phyloP scores from a whole-genome alignment of 1,140 invertebrate species.

The Coenobita brevimanus region DNA sequence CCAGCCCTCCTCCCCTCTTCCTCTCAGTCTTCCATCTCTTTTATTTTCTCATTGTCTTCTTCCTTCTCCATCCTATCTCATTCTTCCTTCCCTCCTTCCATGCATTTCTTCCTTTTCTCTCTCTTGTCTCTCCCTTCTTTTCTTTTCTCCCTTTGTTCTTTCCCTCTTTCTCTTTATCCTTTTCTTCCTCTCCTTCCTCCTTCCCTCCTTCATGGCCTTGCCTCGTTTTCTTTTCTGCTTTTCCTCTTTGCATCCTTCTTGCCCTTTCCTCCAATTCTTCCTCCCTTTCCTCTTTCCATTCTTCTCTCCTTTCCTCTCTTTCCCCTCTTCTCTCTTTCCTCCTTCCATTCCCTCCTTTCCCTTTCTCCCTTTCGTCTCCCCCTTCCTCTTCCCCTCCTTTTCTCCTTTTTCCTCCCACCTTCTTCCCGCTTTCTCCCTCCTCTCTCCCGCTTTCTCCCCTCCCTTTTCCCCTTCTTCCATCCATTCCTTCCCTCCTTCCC shows the following conservation, averaged over 20 bases:
- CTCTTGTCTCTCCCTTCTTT: too few relatives aligned
- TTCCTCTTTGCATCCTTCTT: too few relatives aligned
- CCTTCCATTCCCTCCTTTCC: neutral
- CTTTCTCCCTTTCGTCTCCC: slow-evolving; percentile 22
- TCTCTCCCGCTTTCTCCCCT: neutral
- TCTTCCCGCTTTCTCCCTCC: neutral
- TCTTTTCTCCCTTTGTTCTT: too few relatives aligned
- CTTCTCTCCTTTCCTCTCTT: neutral
- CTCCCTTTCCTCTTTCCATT: too few relatives aligned
- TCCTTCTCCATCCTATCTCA: neutral
- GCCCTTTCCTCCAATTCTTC: too few relatives aligned
- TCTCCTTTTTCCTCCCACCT: neutral
- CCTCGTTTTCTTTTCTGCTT: too few relatives aligned
- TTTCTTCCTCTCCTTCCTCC: too few relatives aligned
- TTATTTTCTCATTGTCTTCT: too few relatives aligned
- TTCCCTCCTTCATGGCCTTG: too few relatives aligned
- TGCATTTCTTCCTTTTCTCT: too few relatives aligned
- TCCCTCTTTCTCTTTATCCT: too few relatives aligned
- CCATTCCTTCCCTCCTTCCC: neutral
- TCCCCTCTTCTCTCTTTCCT: neutral
- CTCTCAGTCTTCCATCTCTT: neutral
- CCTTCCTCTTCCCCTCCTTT: neutral
- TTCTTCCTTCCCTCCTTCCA: neutral
- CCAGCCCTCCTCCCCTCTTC: neutral
- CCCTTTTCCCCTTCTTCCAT: neutral